These are phyloP conservation scores for Thalassaphorura encarpata DNA, from an alignment of 1,140 invertebrate species.

Conservation along the genomic window DNA sequence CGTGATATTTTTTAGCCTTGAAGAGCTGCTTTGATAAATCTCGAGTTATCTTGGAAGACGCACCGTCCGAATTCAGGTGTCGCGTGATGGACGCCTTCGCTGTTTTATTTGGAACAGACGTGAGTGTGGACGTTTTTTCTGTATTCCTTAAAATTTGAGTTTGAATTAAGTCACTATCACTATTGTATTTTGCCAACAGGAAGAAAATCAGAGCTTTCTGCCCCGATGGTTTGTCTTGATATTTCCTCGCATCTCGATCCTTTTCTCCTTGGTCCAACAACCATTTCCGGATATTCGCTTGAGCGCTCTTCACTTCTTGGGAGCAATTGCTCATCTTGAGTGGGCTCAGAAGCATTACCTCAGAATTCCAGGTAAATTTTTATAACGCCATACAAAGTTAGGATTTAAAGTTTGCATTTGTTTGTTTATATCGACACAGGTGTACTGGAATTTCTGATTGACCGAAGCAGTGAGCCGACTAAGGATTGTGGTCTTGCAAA, in stretches of 20 bases:
- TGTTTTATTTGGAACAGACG: constrained; percentile 26
- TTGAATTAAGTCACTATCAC: constrained; percentile 11
- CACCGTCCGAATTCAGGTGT: constrained; percentile 16
- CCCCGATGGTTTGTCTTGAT: constrained; percentile 19
- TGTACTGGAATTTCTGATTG: constrained; percentile 26
- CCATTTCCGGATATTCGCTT: constrained; percentile 30
- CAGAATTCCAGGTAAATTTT: constrained; percentile 19
- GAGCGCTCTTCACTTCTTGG: constrained; percentile 21
- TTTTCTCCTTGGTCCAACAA: constrained; percentile 25
- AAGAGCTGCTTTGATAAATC: constrained; percentile 17
- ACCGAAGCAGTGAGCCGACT: constrained; percentile 23
- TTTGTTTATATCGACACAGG: constrained; percentile 11
- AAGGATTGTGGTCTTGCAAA: constrained; percentile 28
- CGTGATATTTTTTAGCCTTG: constrained; percentile 9
- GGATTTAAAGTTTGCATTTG: neutral
- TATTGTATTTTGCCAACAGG: constrained; percentile 18
- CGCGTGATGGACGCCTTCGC: constrained; percentile 24
- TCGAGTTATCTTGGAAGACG: constrained; percentile 16
- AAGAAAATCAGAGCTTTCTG: constrained; percentile 9
- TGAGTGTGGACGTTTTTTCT: constrained; percentile 1
- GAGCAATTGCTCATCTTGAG: constrained; percentile 23
- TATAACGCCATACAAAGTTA: neutral
- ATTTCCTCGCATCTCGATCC: constrained; percentile 22
- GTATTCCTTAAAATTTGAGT: neutral
- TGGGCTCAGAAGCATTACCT: constrained; percentile 31